Evolutionary conservation across 2,113 vertebrate species (phyloP).

Genomic region (Polyodon spathula): DNA sequence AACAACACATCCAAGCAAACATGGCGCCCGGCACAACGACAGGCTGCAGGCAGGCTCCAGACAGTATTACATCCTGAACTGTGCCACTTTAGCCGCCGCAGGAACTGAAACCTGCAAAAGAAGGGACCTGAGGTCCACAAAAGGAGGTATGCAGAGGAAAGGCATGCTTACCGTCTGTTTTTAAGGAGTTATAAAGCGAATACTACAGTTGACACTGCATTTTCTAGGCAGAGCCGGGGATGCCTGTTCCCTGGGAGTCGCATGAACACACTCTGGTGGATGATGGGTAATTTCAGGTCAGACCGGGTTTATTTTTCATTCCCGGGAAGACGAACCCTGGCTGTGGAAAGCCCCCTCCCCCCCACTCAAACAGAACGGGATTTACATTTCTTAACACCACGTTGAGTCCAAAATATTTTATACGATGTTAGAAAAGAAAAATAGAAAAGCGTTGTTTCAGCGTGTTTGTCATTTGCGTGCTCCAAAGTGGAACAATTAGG

Average conservation of each 20-base stretch:
- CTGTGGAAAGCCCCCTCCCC: neutral
- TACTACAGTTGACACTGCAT: conserved; percentile 9
- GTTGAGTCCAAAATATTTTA: too few relatives aligned
- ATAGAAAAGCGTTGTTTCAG: too few relatives aligned
- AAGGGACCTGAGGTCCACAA: neutral
- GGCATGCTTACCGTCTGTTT: conserved; percentile 23
- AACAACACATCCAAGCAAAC: conserved; percentile 24
- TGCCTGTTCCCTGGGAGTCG: conserved; percentile 21
- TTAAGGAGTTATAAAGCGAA: conserved; percentile 5
- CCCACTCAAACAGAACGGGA: neutral
- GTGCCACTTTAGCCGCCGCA: neutral
- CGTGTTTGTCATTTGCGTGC: too few relatives aligned
- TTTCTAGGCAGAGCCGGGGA: conserved; percentile 14
- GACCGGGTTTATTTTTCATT: conserved; percentile 12
- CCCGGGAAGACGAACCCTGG: neutral
- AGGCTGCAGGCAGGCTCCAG: conserved; percentile 11
- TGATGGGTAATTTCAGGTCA: conserved; percentile 26
- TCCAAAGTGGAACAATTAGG: too few relatives aligned
- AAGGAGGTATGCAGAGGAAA: neutral
- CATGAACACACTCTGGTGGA: conserved; percentile 20
- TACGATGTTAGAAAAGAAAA: too few relatives aligned
- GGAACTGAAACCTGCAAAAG: neutral
- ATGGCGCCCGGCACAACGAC: conserved; percentile 29
- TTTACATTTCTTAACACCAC: too few relatives aligned
- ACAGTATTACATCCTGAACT: conserved; percentile 13